Conservation (phyloP, 92 coral and sea anemone species). For the Epizoanthus ramosus region DNA sequence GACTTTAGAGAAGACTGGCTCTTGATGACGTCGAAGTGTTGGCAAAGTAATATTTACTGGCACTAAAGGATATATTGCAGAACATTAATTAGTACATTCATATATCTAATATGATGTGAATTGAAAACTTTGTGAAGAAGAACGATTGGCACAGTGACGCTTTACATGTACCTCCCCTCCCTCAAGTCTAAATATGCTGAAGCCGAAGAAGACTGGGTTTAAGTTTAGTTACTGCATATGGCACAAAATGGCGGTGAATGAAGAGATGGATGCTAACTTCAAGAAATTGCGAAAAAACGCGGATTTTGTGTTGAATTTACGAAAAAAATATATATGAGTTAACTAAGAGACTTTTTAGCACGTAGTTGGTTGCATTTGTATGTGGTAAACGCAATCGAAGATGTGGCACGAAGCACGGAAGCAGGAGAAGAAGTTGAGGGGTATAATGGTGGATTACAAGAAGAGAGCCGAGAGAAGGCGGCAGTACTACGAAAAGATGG, state of each 20-base stretch:
- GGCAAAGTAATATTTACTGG: no score
- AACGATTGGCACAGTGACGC: no score
- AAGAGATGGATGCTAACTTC: neutral
- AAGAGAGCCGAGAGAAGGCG: conserved; percentile 93
- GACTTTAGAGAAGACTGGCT: no score
- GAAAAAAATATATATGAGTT: neutral
- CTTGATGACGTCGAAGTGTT: no score
- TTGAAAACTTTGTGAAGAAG: no score
- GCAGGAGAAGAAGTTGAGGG: conserved; percentile 90
- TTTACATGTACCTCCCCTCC: conserved; percentile 1
- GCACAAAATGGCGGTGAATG: conserved; percentile 28
- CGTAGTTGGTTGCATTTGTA: neutral
- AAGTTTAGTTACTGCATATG: neutral
- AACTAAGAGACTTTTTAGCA: neutral
- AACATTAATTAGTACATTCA: no score
- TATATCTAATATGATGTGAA: no score
- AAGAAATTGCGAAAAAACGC: neutral
- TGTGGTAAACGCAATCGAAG: conserved; percentile 10
- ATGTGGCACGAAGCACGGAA: conserved; percentile 99
- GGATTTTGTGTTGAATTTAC: neutral
- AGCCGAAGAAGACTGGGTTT: conserved; percentile 17
- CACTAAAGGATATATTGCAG: no score
- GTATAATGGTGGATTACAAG: conserved; percentile 97
- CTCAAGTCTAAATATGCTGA: neutral
- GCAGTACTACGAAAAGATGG: conserved; percentile 95